Base-by-base conservation (phyloP, 2,888 invertebrate genomes). In the Periphyllus acericola region DNA sequence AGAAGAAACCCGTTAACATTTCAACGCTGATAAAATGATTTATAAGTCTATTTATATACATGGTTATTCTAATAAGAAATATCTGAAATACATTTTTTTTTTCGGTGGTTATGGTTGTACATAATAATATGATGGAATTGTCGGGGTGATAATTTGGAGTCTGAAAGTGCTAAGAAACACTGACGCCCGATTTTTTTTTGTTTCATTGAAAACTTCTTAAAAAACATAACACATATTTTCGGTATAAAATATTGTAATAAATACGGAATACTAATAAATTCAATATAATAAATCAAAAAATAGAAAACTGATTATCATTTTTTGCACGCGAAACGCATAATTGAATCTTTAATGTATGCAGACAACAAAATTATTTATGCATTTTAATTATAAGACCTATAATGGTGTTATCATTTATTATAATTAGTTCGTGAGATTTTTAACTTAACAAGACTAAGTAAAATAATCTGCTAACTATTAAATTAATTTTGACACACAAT, bases 321-420 rank as follows among this genome's bases (percentile, higher is more conserved):
- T 40, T 75, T 75, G n/a, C 14, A 40, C 46, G 19, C n/a, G 75
- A 75, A 75, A 46, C 46, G 40, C 75, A 75, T 75, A 75, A n/a
- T 40, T 36, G 36, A 14, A 75, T n/a, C 25, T 46, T 19, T 17
- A 40, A n/a, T 40, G 17, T 75, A 75, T 40, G 46, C 36, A n/a
- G 46, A 75, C n/a, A 46, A n/a, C 40, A n/a, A n/a, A 75, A 46
- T n/a, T 40, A 46, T 75, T 75, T 40, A 75, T 40, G 36, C 29
- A 40, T 75, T 75, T 75, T 46, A n/a, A 75, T 25, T 21, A 6
- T 25, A 25, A 21, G 60, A 25, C 19, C 60, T 60, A 60, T 21
- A 25, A 60, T 60, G 25, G 8, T 60, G 6, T 60, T 60, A 60
- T 60, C 5, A 60, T 60, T 60, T 60, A 68, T 68, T 25, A 71